These are phyloP conservation scores for Eupsittula cactorum DNA, from an alignment of 2,113 vertebrate species.

Conservation along the genomic window DNA sequence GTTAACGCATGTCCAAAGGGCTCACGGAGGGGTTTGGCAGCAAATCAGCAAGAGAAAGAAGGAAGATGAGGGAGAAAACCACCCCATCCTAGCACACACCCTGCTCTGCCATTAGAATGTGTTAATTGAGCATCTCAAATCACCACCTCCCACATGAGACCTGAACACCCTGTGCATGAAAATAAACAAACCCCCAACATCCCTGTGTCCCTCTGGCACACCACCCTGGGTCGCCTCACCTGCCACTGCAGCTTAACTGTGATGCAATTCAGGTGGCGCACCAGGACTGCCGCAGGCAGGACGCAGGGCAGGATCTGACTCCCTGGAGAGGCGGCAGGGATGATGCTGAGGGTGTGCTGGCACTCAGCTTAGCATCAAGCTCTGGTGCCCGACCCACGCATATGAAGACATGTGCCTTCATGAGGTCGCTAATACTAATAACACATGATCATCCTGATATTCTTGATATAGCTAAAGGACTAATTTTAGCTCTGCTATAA, in stretches of 20 bases:
- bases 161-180: neutral
- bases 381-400: neutral
- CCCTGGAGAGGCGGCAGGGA: neutral
- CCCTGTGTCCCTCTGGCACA: neutral
- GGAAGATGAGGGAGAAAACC: neutral
- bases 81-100: neutral
- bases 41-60: neutral
- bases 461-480: neutral
- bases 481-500: neutral
- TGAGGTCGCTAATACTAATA: neutral
- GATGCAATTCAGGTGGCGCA: neutral
- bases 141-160: neutral
- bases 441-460: neutral
- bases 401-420: neutral
- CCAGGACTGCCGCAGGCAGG: neutral
- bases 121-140: neutral
- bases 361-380: neutral
- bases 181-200: neutral
- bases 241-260: fast-evolving
- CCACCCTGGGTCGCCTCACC: neutral
- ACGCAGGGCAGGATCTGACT: neutral
- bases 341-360: neutral
- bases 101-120: neutral
- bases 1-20: neutral
- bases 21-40: neutral